Percentiles rank a stretch among this genome's conserved stretches.
These are phyloP conservation scores for Epinephelus cyanopodus DNA, from an alignment of 2,113 vertebrate species.

Conservation along the genomic window DNA sequence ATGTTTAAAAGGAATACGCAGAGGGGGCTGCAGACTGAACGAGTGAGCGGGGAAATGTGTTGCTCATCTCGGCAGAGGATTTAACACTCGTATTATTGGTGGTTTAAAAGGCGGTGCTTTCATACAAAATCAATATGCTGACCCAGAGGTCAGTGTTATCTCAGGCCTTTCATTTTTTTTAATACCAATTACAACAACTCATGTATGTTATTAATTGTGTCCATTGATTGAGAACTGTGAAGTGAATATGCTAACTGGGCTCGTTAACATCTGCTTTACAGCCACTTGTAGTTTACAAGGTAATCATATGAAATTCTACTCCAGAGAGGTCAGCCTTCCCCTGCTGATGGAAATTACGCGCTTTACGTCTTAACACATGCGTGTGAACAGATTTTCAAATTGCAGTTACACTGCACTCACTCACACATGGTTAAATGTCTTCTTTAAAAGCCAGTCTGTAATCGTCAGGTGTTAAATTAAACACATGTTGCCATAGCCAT, in stretches of 20 bases:
- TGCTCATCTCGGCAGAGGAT: conserved; percentile 22
- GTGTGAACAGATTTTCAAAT: conserved; percentile 16
- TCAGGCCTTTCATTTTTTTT: conserved; percentile 25
- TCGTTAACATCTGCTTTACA: conserved; percentile 3
- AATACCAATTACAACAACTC: conserved; percentile 13
- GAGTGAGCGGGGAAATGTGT: not conserved
- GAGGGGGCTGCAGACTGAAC: conserved; percentile 14
- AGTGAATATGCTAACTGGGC: not conserved
- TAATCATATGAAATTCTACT: conserved; percentile 17
- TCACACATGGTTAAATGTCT: not conserved
- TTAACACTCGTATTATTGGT: conserved; percentile 30
- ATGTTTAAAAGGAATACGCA: conserved; percentile 49
- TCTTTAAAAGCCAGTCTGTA: conserved; percentile 1
- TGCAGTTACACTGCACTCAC: not conserved
- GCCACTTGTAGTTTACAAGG: conserved; percentile 20
- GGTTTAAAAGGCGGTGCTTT: conserved; percentile 40
- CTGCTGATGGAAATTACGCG: not conserved
- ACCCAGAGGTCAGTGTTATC: conserved; percentile 10
- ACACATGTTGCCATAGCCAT: not conserved
- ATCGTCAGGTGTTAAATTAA: not conserved
- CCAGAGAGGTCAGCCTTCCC: conserved; percentile 10
- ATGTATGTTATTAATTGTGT: conserved; percentile 26
- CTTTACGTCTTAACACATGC: not conserved
- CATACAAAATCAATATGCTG: conserved; percentile 60
- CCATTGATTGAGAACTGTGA: not conserved